These are phyloP conservation scores for Sciurus niger DNA, from an alignment of 2,113 vertebrate genomes.

Conservation along the genomic window DNA sequence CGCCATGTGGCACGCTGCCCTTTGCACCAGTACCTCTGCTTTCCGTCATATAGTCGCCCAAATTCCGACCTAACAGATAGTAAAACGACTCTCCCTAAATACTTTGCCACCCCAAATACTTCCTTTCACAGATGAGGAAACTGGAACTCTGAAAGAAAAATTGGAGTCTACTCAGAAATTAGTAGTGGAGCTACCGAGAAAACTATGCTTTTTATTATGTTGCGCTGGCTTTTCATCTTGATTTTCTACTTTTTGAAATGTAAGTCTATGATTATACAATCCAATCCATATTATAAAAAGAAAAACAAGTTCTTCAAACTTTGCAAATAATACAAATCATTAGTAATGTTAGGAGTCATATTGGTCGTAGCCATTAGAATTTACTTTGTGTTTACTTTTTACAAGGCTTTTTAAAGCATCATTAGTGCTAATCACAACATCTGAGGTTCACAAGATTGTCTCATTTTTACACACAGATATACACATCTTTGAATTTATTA, in stretches of 20 bases:
- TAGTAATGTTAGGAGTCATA: neutral
- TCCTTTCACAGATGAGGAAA: neutral
- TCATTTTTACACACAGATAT: neutral
- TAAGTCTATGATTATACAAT: neutral
- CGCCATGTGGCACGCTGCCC: too few relatives aligned
- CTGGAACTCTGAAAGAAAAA: neutral
- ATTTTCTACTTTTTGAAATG: neutral
- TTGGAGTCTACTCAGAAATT: neutral
- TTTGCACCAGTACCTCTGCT: too few relatives aligned
- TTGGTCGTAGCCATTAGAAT: neutral
- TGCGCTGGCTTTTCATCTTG: neutral
- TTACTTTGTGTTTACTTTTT: neutral
- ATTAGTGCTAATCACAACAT: neutral
- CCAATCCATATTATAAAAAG: neutral
- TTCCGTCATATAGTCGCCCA: too few relatives aligned
- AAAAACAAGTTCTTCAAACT: neutral
- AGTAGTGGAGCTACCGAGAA: too few relatives aligned
- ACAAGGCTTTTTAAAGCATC: neutral
- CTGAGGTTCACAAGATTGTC: neutral
- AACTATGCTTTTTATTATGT: fast-evolving
- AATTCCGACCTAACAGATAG: too few relatives aligned
- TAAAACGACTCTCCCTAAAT: too few relatives aligned
- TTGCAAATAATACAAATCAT: neutral
- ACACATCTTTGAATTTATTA: neutral
- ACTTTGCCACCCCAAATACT: too few relatives aligned